Conservation (phyloP, 2,888 invertebrate genomes). For the Mechanitis messenoides region DNA sequence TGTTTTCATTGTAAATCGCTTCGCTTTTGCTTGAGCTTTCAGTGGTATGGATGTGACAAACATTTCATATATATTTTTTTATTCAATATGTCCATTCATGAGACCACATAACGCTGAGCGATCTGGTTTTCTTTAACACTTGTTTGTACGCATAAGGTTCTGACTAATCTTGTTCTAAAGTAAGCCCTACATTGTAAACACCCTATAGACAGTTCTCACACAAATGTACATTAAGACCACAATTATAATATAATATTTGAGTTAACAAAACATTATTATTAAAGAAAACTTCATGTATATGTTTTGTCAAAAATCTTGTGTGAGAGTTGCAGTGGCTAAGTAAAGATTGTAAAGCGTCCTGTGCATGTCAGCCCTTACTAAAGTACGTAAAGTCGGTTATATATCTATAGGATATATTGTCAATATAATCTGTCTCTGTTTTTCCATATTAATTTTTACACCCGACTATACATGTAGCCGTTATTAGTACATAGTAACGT, state of each 20-base stretch:
- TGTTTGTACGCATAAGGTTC: conserved; percentile 65
- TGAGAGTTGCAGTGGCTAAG: conserved; percentile 39
- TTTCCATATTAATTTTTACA: conserved; percentile 34
- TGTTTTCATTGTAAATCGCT: conserved; percentile 52
- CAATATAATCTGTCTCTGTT: conserved; percentile 13
- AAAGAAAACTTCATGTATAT: not conserved
- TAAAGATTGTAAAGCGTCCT: conserved; percentile 51
- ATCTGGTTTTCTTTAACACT: conserved; percentile 71
- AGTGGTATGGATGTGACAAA: conserved; percentile 55
- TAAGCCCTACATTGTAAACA: conserved; percentile 23
- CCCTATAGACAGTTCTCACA: conserved; percentile 34
- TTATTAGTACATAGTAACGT: conserved; percentile 29
- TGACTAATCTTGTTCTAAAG: conserved; percentile 58
- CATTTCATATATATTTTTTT: conserved; percentile 8
- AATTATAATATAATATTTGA: conserved; percentile 15
- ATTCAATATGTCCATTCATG: conserved; percentile 36
- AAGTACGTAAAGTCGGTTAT: conserved; percentile 46
- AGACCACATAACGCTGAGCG: conserved; percentile 56
- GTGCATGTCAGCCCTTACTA: conserved; percentile 61
- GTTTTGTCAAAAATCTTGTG: conserved; percentile 9
- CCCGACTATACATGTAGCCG: conserved; percentile 39
- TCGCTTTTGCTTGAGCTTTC: conserved; percentile 73
- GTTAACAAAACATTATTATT: not conserved
- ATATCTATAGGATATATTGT: conserved; percentile 9
- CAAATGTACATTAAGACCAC: not conserved